Base-by-base conservation (phyloP, 2,113 vertebrate genomes). In the Pseudonaja textilis region DNA sequence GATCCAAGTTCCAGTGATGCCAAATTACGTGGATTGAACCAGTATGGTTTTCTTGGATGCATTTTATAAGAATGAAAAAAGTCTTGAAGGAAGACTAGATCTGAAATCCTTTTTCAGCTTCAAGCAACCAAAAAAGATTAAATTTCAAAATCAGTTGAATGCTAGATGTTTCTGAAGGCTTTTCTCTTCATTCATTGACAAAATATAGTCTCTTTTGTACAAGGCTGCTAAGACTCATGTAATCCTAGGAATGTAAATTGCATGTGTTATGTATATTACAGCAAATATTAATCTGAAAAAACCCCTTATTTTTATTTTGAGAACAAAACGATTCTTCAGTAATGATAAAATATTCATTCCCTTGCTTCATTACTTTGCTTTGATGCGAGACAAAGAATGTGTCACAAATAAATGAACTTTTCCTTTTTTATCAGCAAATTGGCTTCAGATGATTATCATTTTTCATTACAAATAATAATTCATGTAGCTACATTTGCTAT, bases 261-360 rank as follows among this genome's bases (percentile, higher is more conserved):
- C 3, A 7, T 0, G 7, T 39, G 88, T 92, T 93, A 91, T 39
- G 25, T 81, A 39, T 18, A 42, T 81, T 22, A 29, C 0, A 69
- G 23, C 42, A 20, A 89, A 85, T 1, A 85, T 0, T 34, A 90
- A 92, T 39, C 50, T 8, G 10, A 10, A 23, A 9, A 16, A 0
- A 57, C 42, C 64, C 52, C 74, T 45, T 50, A 90, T 1, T 86
- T 59, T 92, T 2, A 96, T 93, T 92, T 87, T 0, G 1, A 93
- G 69, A 3, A 92, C 93, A 94, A 95, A 96, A 95, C 90, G 34
- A 95, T 96, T 95, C 94, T 94, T 96, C 93, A 95, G 96, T 94
- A 96, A 93, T 95, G 89, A 96, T 95, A 95, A 96, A 81, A 96
- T 95, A 96, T 95, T 95, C 94, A 96, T 96, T 96, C 96, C 1